These are phyloP conservation scores for Smithornis capensis DNA, from an alignment of 2,113 vertebrate species.

Conservation along the genomic window DNA sequence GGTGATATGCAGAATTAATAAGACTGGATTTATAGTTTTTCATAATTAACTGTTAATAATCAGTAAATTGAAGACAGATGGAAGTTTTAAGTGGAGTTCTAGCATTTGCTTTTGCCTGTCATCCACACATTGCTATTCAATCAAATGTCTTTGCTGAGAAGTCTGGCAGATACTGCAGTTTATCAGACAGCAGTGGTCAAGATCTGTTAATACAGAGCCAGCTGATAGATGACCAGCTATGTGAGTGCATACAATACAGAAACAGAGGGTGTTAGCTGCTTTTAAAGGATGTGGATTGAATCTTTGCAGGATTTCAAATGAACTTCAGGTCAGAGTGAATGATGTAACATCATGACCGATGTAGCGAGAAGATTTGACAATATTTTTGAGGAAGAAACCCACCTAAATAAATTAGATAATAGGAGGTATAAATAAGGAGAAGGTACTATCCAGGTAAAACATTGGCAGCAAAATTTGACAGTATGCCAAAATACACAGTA, in stretches of 20 bases:
- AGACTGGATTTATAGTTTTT: neutral
- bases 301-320: neutral
- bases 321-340: neutral
- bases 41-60: neutral
- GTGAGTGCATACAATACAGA: neutral
- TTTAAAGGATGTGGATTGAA: neutral
- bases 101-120: neutral
- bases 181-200: neutral
- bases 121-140: neutral
- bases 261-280: neutral
- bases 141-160: neutral
- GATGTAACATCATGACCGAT: neutral
- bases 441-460: neutral
- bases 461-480: neutral
- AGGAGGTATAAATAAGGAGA: neutral
- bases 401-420: neutral
- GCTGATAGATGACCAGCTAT: neutral
- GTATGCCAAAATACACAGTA: neutral
- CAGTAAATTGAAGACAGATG: neutral
- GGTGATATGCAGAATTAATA: neutral
- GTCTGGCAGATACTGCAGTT: neutral
- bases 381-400: neutral
- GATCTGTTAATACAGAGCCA: neutral
- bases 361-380: neutral
- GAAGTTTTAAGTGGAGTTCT: neutral